Evolutionary conservation across 2,113 vertebrate species (phyloP).

Genomic region (Aramus guarauna): DNA sequence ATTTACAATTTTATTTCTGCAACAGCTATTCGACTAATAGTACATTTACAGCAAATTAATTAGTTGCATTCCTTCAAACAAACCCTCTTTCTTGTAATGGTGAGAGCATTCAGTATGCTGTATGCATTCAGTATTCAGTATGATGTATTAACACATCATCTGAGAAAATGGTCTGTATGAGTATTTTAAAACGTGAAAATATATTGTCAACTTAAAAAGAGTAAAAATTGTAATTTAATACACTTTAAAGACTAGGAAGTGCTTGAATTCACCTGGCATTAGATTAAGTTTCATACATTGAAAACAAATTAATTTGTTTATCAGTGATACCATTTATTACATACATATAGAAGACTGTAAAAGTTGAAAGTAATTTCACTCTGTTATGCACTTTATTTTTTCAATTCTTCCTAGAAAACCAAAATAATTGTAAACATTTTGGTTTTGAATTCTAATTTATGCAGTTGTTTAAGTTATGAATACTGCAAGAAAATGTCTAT

Average conservation of each 20-base stretch:
- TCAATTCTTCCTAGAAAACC: neutral
- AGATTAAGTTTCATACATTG: neutral
- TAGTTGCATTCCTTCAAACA: neutral
- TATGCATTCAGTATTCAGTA: neutral
- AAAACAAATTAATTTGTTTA: neutral
- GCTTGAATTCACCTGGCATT: neutral
- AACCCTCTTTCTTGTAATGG: neutral
- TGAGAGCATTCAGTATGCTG: neutral
- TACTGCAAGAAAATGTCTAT: neutral
- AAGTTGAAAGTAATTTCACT: conserved; percentile 16
- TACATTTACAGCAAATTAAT: neutral
- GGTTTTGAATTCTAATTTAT: neutral
- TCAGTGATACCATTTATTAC: neutral
- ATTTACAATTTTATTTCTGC: neutral
- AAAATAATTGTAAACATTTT: neutral
- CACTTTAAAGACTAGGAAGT: neutral
- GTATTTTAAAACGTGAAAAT: neutral
- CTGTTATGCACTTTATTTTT: conserved; percentile 28
- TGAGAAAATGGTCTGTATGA: neutral
- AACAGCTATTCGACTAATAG: neutral
- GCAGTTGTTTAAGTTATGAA: neutral
- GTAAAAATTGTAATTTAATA: neutral
- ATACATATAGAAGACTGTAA: neutral
- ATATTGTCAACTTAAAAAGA: neutral
- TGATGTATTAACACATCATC: neutral